Evolutionary conservation across 2,888 invertebrate genomes (phyloP).

Genomic region (Dynastes hyllus): DNA sequence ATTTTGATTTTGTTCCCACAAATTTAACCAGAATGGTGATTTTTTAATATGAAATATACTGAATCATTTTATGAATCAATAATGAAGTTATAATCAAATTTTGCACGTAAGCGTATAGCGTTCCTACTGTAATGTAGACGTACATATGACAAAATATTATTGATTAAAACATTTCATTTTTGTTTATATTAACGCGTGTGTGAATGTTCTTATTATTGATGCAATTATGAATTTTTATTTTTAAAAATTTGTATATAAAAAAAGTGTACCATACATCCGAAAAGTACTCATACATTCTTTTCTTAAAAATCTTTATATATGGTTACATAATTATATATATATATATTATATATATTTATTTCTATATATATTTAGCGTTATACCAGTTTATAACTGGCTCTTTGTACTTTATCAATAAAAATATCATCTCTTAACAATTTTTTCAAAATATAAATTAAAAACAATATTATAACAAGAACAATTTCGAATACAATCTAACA

Average conservation of each 20-base stretch:
- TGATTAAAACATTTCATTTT: neutral
- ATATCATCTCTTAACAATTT: slow-evolving; percentile 59
- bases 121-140: neutral
- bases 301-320: slow-evolving; percentile 46
- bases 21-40: too few species aligned
- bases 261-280: slow-evolving; percentile 42
- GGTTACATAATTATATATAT: slow-evolving; percentile 51
- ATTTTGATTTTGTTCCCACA: too few species aligned
- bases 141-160: neutral
- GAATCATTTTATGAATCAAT: too few species aligned
- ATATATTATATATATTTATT: slow-evolving; percentile 47
- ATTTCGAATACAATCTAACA: slow-evolving; percentile 63
- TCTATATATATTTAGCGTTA: slow-evolving; percentile 49
- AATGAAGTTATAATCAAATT: neutral
- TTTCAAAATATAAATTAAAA: slow-evolving; percentile 66
- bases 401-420: slow-evolving; percentile 58
- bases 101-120: neutral
- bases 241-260: slow-evolving; percentile 19
- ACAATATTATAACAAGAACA: slow-evolving; percentile 68
- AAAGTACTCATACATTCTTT: slow-evolving; percentile 46
- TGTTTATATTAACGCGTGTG: neutral
- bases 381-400: slow-evolving; percentile 47
- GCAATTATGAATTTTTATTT: slow-evolving; percentile 48
- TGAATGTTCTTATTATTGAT: slow-evolving; percentile 16
- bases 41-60: too few species aligned